These are phyloP conservation scores for Spatulosminthurus flaviceps DNA, from an alignment of 2,888 invertebrate genomes.

Conservation along the genomic window DNA sequence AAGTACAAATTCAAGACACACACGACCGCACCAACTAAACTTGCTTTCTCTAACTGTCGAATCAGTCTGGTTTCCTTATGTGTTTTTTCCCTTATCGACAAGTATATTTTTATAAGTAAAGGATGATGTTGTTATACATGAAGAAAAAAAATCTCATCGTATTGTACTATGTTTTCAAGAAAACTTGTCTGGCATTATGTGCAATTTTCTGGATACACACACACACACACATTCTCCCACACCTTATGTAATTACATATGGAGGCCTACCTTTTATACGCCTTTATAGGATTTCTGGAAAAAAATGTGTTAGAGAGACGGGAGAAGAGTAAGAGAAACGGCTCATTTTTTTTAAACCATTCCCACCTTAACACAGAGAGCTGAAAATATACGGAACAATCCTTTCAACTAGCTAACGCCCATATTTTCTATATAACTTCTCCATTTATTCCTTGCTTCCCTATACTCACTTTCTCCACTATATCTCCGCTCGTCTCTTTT, in stretches of 20 bases:
- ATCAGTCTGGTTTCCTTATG: no score
- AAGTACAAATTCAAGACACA: constrained; percentile 3
- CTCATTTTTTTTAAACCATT: not conserved
- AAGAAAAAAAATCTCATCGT: no score
- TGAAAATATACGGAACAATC: not conserved
- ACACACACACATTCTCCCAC: no score
- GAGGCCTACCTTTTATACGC: no score
- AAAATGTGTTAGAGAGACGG: not conserved
- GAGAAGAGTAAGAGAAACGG: not conserved
- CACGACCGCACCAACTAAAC: not conserved
- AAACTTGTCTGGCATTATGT: no score
- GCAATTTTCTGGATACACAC: no score
- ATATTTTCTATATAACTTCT: not conserved
- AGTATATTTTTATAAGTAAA: no score
- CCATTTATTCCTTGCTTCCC: not conserved
- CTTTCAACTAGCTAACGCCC: not conserved
- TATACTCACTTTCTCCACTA: constrained; percentile 24
- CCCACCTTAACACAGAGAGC: not conserved
- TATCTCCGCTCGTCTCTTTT: constrained; percentile 7
- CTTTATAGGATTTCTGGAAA: no score
- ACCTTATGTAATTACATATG: no score
- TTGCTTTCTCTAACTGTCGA: not conserved
- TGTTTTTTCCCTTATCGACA: no score
- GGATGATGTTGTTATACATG: no score
- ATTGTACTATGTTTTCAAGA: no score